Base-by-base conservation (phyloP, 2,888 invertebrate genomes). In the Podabrus alpinus region DNA sequence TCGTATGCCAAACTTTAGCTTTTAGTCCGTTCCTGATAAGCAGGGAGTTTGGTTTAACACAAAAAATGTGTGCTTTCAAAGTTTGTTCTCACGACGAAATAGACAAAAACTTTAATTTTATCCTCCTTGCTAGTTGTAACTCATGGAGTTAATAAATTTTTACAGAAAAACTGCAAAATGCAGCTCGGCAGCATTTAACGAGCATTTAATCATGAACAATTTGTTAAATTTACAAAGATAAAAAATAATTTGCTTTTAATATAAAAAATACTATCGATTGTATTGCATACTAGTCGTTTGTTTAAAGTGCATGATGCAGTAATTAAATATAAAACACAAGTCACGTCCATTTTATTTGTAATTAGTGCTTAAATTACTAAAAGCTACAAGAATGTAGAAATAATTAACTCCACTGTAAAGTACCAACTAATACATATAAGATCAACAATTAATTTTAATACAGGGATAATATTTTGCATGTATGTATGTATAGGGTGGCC, bases 271-370 rank as follows among this genome's bases (percentile, higher is more conserved):
- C 19, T 64, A 64, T 64, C 62, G 62, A 64, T 64, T 64, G 62
- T 64, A 64, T 64, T 64, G 62, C 17, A 64, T 64, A 64, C 62
- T 64, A 64, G 62, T 64, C 21, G 62, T 64, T 64, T 64, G 62
- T 64, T 64, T 64, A 64, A 64, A 64, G 62, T 64, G 19, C 62
- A 64, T 64, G 62, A 64, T 64, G 62, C 62, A 64, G 62, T 64
- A 64, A 64, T 64, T 64, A 64, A 64, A 64, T 64, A 64, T 64
- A 64, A 64, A 64, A 66, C 24, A 25, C 66, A 66, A 25, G 66
- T 66, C 66, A 66, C 66, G 66, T 66, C 19, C 66, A 21, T 66
- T 66, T 66, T 66, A 66, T 66, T 66, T 66, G 66, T 66, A 66
- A 66, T 66, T 66, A 66, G 66, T 66, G 66, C 15, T 25, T 66